A percentile compares a stretch with the other conserved stretches of the same genome.
Conservation (phyloP, 2,797 vertebrate species). For the Siniperca scherzeri region DNA sequence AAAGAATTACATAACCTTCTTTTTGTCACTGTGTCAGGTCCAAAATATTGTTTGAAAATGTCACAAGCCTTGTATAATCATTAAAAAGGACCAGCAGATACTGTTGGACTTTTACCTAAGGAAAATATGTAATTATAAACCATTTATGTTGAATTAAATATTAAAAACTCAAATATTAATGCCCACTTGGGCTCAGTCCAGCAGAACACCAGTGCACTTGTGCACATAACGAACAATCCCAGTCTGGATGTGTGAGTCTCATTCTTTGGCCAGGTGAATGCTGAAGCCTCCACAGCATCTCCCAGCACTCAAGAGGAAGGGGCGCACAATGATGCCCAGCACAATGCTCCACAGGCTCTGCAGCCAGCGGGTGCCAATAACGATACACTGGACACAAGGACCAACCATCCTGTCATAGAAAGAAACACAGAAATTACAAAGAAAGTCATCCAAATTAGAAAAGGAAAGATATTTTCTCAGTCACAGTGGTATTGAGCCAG, state of each 20-base stretch:
- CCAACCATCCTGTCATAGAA: conserved; percentile 78
- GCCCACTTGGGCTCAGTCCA: conserved; percentile 20
- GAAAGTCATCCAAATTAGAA: background rate
- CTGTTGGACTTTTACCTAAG: background rate
- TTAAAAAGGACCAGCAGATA: background rate
- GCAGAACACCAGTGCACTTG: background rate
- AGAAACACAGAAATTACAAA: conserved; percentile 24
- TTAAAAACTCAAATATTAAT: background rate
- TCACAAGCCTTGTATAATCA: background rate
- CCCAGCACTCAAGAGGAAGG: conserved; percentile 79
- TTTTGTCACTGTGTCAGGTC: background rate
- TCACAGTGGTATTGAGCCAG: background rate
- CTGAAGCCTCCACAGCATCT: conserved; percentile 81
- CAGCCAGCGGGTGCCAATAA: conserved; percentile 79
- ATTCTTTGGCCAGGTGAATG: conserved; percentile 80
- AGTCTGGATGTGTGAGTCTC: conserved; percentile 45
- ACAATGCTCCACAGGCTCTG: conserved; percentile 81
- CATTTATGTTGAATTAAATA: conserved; percentile 11
- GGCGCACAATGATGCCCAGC: conserved; percentile 75
- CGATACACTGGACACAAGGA: conserved; percentile 78
- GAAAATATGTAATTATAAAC: conserved; percentile 11
- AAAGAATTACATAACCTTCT: background rate
- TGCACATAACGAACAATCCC: conserved; percentile 7
- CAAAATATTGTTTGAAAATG: conserved; percentile 13
- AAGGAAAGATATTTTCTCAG: background rate